Percentiles rank a stretch among this genome's conserved stretches.
phyloP scores from a whole-genome alignment of 2,797 vertebrate genomes.

The Enteromius treurensis region DNA sequence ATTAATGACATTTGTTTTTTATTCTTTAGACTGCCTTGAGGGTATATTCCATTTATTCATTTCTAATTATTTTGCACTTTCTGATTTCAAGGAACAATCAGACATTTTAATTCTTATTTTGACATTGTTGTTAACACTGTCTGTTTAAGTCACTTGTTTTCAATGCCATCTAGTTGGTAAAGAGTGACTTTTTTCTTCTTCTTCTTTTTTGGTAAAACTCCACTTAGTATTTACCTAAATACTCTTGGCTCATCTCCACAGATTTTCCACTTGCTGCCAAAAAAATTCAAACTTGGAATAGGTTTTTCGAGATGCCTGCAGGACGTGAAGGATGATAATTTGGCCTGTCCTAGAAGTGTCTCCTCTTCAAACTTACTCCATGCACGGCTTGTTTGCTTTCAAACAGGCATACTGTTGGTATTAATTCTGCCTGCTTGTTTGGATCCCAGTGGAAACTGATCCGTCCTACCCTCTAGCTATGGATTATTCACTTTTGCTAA shows the following conservation, averaged over 20 bases:
- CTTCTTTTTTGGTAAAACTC: neutral
- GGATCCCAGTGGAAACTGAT: constrained; percentile 63
- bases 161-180: neutral
- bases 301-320: constrained; percentile 53
- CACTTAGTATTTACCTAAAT: neutral
- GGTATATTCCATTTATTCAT: neutral
- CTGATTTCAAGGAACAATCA: neutral
- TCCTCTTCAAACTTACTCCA: constrained; percentile 35
- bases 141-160: neutral
- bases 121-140: neutral
- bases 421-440: constrained; percentile 44
- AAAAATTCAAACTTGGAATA: constrained; percentile 60
- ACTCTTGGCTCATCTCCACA: constrained; percentile 10
- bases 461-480: constrained; percentile 63
- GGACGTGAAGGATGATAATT: constrained; percentile 63
- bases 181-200: neutral
- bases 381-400: constrained; percentile 28
- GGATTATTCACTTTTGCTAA: constrained; percentile 57
- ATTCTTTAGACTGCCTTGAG: too few relatives aligned
- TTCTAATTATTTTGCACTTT: neutral
- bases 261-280: constrained; percentile 28
- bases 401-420: constrained; percentile 35
- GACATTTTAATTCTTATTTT: neutral
- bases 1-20: neutral
- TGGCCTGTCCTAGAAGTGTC: constrained; percentile 47